Base-by-base conservation (phyloP, 2,797 vertebrate genomes). In the Chelon labrosus region DNA sequence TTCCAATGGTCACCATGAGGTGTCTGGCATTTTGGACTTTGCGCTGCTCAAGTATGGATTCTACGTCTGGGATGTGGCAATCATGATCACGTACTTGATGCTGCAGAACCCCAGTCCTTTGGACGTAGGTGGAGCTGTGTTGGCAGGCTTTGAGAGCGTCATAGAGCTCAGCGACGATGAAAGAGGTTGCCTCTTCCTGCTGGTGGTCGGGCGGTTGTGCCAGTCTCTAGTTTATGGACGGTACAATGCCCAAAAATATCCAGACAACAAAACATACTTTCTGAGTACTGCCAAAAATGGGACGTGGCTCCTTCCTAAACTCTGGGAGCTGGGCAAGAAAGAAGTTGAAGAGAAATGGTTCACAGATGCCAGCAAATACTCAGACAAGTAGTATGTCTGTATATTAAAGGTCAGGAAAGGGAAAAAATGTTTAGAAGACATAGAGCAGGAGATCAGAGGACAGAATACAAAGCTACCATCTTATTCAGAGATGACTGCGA, bases 1-100 rank as follows among this genome's bases (percentile, higher is more conserved):
- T 54, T 39, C 38, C 19, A 77, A 82, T 5, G 69, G 17, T 12
- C 56, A 31, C 17, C 93, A 95, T 59, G 72, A 54, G 7, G 90
- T 97, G 50, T 96, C 95, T 0, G 97, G 95, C 41, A 87, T 97
- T 75, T 84, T 97, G 73, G 96, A 97, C 82, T 97, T 97, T 1
- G 84, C 84, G 0, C 91, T 95, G 73, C 96, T 97, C 93, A 95
- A 89, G 65, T 87, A 82, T 0, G 95, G 94, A 0, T 96, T 83
- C 59, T 95, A 92, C 0, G 93, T 97, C n/a, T 97, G 93, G 42
- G 96, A 98, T 69, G 82, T 92, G 0, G 96, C 96, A 0, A 93
- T 96, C 53, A 37, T 81, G 0, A 96, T 96, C 57, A 95, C 90
- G 91, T 96, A 98, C 73, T 91, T 96, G 94, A 97, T 97, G 96